phyloP scores from a whole-genome alignment of 2,797 vertebrate species.

The Scolopax rusticola region DNA sequence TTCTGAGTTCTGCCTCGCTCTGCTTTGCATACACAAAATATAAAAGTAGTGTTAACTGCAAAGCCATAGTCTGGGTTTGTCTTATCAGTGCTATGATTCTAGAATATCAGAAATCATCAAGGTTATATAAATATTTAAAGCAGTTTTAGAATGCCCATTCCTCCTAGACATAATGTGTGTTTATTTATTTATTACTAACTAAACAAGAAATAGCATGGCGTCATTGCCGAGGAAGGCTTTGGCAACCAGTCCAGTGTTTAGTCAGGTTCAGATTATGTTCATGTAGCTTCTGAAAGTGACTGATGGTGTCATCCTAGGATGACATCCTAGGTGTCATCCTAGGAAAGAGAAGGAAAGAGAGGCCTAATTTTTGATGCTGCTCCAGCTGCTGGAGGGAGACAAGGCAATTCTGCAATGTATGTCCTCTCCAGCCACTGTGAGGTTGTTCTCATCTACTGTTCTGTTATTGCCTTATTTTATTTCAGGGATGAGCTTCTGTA shows the following conservation, averaged over 20 bases:
- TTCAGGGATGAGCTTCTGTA: neutral
- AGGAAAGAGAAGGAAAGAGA: neutral
- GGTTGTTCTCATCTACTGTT: neutral
- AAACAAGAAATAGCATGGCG: neutral
- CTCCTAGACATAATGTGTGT: neutral
- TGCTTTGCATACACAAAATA: neutral
- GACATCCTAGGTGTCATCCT: neutral
- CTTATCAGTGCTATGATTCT: neutral
- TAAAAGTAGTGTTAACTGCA: neutral
- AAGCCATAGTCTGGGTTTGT: neutral
- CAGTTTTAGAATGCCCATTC: neutral
- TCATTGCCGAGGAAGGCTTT: neutral
- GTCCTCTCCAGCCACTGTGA: neutral
- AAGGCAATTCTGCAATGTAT: neutral
- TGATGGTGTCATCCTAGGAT: neutral
- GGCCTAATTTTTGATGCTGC: neutral
- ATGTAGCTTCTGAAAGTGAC: neutral
- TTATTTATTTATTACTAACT: neutral
- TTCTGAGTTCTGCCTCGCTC: neutral
- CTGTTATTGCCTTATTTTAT: neutral
- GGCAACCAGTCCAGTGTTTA: neutral
- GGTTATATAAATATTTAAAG: neutral
- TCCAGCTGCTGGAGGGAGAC: neutral
- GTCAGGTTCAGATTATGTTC: neutral
- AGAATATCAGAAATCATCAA: neutral